Conservation (phyloP, 2,113 vertebrate genomes). For the Fregetta grallaria region DNA sequence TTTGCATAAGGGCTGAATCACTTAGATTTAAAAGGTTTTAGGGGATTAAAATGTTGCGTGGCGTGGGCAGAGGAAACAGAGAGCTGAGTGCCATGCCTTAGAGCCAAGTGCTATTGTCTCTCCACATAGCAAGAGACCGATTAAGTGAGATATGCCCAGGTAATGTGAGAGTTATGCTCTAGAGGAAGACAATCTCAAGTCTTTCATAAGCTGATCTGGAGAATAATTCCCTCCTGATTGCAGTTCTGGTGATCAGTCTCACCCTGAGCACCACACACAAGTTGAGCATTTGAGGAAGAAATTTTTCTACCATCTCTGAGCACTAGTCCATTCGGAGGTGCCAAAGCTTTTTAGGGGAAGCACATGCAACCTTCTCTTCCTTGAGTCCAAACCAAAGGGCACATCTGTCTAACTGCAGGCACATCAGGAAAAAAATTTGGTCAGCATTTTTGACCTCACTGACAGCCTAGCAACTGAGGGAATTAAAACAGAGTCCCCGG, state of each 20-base stretch:
- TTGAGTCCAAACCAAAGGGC: not conserved
- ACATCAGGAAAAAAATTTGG: not conserved
- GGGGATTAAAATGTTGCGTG: not conserved
- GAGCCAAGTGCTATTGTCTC: not conserved
- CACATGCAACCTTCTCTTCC: not conserved
- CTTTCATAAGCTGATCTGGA: not conserved
- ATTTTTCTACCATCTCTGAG: not conserved
- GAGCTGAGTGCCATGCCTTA: not conserved
- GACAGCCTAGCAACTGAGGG: not conserved
- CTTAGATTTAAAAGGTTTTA: not conserved
- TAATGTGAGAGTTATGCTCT: not conserved
- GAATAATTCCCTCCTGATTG: not conserved
- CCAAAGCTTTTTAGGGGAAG: not conserved
- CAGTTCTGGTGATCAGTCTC: not conserved
- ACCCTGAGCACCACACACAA: not conserved
- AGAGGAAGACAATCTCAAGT: not conserved
- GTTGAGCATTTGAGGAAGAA: not conserved
- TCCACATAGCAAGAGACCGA: not conserved
- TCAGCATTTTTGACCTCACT: not conserved
- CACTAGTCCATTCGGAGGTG: not conserved
- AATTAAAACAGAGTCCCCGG: not conserved
- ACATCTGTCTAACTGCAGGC: not conserved
- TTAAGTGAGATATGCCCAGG: not conserved
- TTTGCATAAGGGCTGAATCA: not conserved
- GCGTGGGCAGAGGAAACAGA: not conserved